Conservation (phyloP, 2,888 invertebrate genomes). For the Thymelicus sylvestris region DNA sequence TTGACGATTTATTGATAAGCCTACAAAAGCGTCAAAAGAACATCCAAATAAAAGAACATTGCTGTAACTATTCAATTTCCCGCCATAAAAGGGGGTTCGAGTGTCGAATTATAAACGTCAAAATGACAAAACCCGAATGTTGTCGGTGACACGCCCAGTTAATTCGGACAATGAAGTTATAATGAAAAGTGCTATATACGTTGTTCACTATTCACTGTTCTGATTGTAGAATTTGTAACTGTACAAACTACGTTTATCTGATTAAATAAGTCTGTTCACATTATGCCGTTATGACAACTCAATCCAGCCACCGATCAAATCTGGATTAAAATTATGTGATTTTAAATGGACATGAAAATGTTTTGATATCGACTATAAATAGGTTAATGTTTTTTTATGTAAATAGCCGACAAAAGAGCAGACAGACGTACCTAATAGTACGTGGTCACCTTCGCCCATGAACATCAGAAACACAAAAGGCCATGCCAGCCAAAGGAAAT, state of each 20-base stretch:
- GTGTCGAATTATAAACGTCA: slow-evolving; percentile 42
- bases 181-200: slow-evolving; percentile 22
- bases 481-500: no score
- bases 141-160: slow-evolving; percentile 48
- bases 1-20: background rate
- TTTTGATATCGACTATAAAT: no score
- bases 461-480: no score
- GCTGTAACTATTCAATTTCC: slow-evolving; percentile 1
- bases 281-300: background rate
- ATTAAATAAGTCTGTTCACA: slow-evolving; percentile 18
- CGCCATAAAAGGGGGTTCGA: background rate
- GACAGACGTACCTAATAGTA: no score
- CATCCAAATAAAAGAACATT: background rate
- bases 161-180: slow-evolving; percentile 42
- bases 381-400: no score
- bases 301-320: background rate
- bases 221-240: slow-evolving; percentile 22
- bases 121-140: slow-evolving; percentile 46
- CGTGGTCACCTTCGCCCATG: no score
- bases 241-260: background rate
- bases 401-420: no score
- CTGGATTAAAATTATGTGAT: no score
- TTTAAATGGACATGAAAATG: no score
- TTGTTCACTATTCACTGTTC: slow-evolving; percentile 14
- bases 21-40: background rate